Evolutionary conservation across 2,113 vertebrate genomes (phyloP).

Genomic region (Mixornis gularis): DNA sequence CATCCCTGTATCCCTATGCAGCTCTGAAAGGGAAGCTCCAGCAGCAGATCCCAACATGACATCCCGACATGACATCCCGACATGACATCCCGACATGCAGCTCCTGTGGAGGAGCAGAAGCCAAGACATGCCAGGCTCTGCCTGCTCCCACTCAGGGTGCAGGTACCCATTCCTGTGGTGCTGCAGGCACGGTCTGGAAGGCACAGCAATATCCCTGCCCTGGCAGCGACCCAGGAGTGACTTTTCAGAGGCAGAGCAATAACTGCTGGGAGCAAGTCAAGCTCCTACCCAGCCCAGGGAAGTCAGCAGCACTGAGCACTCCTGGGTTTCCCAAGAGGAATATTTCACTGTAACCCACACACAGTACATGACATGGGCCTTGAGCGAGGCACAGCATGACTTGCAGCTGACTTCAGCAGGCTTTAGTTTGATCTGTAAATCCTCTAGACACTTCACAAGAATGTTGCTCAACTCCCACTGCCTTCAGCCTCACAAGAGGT

Average conservation of each 20-base stretch:
- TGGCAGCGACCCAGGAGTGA: rapidly evolving
- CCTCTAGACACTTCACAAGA: neutral
- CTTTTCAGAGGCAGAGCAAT: neutral
- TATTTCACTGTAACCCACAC: neutral
- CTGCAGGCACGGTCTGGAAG: neutral
- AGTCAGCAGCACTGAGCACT: rapidly evolving
- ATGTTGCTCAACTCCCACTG: neutral
- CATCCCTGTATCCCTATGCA: neutral
- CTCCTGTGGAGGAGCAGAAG: neutral
- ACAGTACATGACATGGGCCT: neutral
- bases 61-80: rapidly evolving
- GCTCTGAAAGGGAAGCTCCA: neutral
- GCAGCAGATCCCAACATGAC: neutral
- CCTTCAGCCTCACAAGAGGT: constrained; percentile 32
- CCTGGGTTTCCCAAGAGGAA: neutral
- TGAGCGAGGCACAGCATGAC: neutral
- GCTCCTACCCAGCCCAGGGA: neutral
- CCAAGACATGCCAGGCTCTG: rapidly evolving
- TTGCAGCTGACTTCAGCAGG: neutral
- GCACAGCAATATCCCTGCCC: neutral
- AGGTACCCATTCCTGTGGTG: rapidly evolving
- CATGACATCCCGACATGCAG: neutral
- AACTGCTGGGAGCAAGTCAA: rapidly evolving
- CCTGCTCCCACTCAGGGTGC: neutral
- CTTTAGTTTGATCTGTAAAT: constrained; percentile 19